These are phyloP conservation scores for Goniozus legneri DNA, from an alignment of 1,140 invertebrate genomes.

Conservation along the genomic window DNA sequence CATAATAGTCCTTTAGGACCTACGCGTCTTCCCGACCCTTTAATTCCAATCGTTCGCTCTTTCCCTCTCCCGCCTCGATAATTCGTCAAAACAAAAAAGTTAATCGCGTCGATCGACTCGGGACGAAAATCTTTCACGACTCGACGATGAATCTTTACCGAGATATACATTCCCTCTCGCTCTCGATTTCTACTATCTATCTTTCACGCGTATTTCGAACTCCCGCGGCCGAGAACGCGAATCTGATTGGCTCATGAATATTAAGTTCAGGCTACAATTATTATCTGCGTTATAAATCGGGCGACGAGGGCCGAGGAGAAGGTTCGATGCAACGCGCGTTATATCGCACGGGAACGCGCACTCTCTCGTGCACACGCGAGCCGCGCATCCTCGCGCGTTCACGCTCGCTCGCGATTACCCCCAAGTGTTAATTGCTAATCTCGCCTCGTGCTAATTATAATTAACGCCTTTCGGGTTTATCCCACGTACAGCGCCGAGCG, in stretches of 20 bases:
- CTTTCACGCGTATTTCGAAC: constrained; percentile 14
- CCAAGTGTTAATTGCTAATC: constrained; percentile 54
- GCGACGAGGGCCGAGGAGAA: constrained; percentile 43
- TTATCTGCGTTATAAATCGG: constrained; percentile 57
- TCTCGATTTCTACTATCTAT: no score
- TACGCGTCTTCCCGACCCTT: constrained; percentile 9
- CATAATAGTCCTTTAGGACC: constrained; percentile 24
- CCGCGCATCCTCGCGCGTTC: constrained; percentile 14
- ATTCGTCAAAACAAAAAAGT: no score
- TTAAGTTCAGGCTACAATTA: constrained; percentile 56
- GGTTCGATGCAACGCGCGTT: constrained; percentile 32
- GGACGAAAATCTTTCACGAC: no score
- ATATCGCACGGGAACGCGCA: constrained; percentile 34
- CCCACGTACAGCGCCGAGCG: constrained; percentile 17
- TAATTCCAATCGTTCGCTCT: constrained; percentile 8
- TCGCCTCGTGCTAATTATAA: constrained; percentile 53
- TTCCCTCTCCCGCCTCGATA: no score
- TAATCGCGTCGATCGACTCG: no score
- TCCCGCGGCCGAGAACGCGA: constrained; percentile 48
- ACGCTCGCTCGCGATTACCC: constrained; percentile 42
- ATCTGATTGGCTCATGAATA: constrained; percentile 58
- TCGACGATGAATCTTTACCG: no score
- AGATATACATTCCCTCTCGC: no score
- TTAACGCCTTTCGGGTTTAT: constrained; percentile 52
- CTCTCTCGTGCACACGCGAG: constrained; percentile 7